A percentile compares a stretch with the other conserved stretches of the same genome.
Evolutionary conservation across 2,888 invertebrate genomes (phyloP).

Genomic region (Odontothrips loti): DNA sequence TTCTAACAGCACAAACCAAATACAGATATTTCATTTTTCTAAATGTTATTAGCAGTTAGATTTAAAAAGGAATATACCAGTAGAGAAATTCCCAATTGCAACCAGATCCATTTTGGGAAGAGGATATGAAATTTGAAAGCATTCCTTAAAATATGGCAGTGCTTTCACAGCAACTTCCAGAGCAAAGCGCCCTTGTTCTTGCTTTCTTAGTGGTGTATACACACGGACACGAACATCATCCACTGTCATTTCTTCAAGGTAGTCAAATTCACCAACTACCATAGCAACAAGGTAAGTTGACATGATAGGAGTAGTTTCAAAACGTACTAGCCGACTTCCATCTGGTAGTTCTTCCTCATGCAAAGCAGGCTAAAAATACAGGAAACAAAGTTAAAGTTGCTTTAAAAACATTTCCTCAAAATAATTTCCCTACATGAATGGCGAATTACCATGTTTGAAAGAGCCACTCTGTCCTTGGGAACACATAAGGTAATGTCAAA

Average conservation of each 20-base stretch:
- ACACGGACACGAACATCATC: constrained; percentile 80
- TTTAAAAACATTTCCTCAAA: constrained; percentile 33
- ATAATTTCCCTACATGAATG: background rate
- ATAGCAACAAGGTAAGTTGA: constrained; percentile 92
- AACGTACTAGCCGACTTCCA: constrained; percentile 57
- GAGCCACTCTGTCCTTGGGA: constrained; percentile 73
- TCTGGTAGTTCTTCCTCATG: constrained; percentile 42
- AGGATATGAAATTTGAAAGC: constrained; percentile 92
- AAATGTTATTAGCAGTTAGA: background rate
- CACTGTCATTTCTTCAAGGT: constrained; percentile 74
- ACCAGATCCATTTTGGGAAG: constrained; percentile 94
- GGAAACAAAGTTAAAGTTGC: constrained; percentile 20
- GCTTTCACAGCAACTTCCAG: constrained; percentile 88
- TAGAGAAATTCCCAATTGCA: constrained; percentile 91
- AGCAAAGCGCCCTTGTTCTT: constrained; percentile 87
- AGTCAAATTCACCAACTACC: constrained; percentile 93
- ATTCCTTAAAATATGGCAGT: constrained; percentile 89
- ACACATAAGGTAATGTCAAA: constrained; percentile 85
- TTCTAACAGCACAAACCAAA: too few species aligned
- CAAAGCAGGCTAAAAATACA: constrained; percentile 46
- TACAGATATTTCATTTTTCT: background rate
- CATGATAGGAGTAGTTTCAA: constrained; percentile 86
- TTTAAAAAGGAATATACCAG: constrained; percentile 50
- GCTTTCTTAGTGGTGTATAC: constrained; percentile 84
- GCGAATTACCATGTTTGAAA: constrained; percentile 81